A percentile compares a stretch with the other conserved stretches of the same genome.
Conservation (phyloP, 2,113 vertebrate species). For the Notarius lentiginosus region DNA sequence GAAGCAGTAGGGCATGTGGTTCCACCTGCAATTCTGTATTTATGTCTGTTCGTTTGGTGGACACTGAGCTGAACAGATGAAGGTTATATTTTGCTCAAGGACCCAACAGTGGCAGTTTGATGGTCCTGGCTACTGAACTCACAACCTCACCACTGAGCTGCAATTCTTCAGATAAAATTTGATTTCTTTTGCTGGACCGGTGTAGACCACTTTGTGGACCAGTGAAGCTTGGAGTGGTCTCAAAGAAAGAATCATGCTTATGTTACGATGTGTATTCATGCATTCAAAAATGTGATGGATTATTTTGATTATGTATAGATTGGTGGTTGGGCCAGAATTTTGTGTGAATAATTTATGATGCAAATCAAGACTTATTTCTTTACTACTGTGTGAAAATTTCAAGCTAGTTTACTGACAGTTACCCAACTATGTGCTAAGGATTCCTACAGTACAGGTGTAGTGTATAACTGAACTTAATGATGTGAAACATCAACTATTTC, state of each 20-base stretch:
- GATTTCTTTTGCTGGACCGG: neutral
- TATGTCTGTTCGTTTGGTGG: too few relatives aligned
- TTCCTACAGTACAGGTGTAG: neutral
- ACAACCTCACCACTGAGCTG: neutral
- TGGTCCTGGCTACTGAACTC: neutral
- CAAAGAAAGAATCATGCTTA: neutral
- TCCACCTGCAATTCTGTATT: neutral
- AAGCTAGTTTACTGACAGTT: neutral
- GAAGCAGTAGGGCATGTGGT: conserved; percentile 32
- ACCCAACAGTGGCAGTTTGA: neutral
- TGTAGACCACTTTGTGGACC: neutral
- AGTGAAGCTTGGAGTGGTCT: neutral
- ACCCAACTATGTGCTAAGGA: neutral
- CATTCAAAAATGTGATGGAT: neutral
- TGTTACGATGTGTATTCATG: neutral
- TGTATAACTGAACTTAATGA: neutral
- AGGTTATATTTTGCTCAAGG: too few relatives aligned
- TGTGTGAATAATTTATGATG: neutral
- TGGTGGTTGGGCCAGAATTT: neutral
- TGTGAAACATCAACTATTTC: neutral
- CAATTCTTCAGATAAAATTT: neutral
- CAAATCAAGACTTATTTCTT: neutral
- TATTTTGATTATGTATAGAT: neutral
- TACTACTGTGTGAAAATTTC: neutral
- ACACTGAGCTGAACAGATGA: too few relatives aligned